Evolutionary conservation across 2,888 invertebrate species (phyloP), one percentile per base, ranked within the genome.

Genomic region (Dusona sp.): DNA sequence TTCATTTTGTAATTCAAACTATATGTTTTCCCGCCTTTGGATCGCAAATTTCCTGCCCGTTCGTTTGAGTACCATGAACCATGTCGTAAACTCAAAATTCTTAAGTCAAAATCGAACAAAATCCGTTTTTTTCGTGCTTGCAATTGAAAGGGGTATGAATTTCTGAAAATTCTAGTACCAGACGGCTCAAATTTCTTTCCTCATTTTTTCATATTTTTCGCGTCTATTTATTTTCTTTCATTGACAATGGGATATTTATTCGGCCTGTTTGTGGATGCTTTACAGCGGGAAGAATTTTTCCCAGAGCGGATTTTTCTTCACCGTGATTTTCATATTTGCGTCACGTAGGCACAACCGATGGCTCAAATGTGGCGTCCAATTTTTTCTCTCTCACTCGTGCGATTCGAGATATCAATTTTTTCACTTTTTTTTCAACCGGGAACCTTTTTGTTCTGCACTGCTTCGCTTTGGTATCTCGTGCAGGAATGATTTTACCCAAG

Each of bases 301-400:
- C 36, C 16, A 68, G 22, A 13, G 11, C 19, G 25, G 8, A 19
- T 25, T 42, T 25, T 75, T 29, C 36, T 36, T 57, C 61, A 51
- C 51, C 22, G 36, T 61, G 54, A 67, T 54, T 57, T 74, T 74
- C n/a, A 74, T 81, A 81, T 81, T 81, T 74, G 42, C 65, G 54
- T 74, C 74, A 81, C 81, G 73, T 81, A 65, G 73, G 11, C 51
- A 74, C 51, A 68, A 78, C 68, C 78, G 54, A 54, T 42, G 68
- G 67, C 29, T 79, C 78, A 68, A 68, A 79, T 68, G 67, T 78
- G 48, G 51, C 67, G 19, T 33, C 67, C 51, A 67, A 78, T 48
- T 51, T 51, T 78, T 77, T n/a, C 33, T n/a, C 36, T 16, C 57
- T 36, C 74, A 25, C 57, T 74, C 57, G 74, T 38, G 25, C 74